Evolutionary conservation across 1,140 invertebrate species (phyloP), one percentile per base, ranked within the genome.

Genomic region (Leguminivora glycinivorella): DNA sequence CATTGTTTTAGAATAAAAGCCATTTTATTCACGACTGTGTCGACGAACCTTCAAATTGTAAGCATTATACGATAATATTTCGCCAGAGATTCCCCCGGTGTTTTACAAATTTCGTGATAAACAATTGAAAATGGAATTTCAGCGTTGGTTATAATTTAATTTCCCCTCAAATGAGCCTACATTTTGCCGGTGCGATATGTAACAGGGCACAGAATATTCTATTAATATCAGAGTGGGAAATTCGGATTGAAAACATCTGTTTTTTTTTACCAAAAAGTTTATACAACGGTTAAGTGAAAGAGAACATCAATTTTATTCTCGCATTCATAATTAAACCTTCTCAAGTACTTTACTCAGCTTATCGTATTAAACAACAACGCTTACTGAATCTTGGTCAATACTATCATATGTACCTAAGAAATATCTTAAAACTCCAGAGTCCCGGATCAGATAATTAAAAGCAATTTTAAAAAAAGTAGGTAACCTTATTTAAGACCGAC

Each of bases 61-160:
- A 17, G 31, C 26, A 31, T 40, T 40, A 24, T 24, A 40, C 14
- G 10, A 68, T 68, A 67, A 67, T 3, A 29, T 63, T 17, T 68
- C 4, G 22, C 34, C 43, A 29, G 26, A 26, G 3, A 34, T 31
- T 63, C 26, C 25, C 26, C 12, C 4, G 12, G 25, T 63, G 47
- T 75, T 73, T 77, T 75, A 79, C 78, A 79, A 79, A 85, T 77
- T 81, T 81, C 77, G 81, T 82, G 72, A 75, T 68, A 68, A 75
- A 70, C 74, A 74, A 79, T 82, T 70, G 76, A 83, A 82, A 78
- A 82, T 74, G 40, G 69, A 82, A 81, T 70, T 67, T 38, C 56
- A 24, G 26, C 56, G 68, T 77, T 70, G 29, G 76, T 75, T 79
- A 78, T 82, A 82, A 83, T 81, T 82, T 77, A 77, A 83, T 83